These are phyloP conservation scores for Mormoops blainvillei DNA, from an alignment of 2,113 vertebrate genomes.

Conservation along the genomic window DNA sequence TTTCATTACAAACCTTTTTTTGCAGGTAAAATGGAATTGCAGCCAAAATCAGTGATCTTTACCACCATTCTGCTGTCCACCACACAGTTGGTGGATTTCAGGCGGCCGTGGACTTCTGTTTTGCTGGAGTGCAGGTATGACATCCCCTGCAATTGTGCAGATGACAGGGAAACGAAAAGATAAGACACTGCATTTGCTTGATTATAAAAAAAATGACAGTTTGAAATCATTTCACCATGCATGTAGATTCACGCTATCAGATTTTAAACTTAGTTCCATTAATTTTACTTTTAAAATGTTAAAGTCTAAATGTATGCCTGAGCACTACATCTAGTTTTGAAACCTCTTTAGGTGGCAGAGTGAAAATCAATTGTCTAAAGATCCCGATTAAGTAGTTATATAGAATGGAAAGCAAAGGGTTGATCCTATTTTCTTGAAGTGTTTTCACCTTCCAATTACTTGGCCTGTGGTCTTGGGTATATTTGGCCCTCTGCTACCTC, in stretches of 20 bases:
- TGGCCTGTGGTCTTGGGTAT: not conserved
- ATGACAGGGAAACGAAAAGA: not conserved
- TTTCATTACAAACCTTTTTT: slow-evolving; percentile 83
- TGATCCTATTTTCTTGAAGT: not conserved
- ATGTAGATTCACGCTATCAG: not conserved
- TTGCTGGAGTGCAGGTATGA: slow-evolving; percentile 97
- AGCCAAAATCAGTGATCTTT: slow-evolving; percentile 98
- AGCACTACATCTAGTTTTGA: not conserved
- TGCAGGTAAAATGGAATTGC: slow-evolving; percentile 89
- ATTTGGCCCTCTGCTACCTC: not conserved
- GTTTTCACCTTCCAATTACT: not conserved
- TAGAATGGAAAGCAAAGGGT: not conserved
- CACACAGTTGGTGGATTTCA: slow-evolving; percentile 98
- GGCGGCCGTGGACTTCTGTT: slow-evolving; percentile 90
- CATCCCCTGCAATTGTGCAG: slow-evolving; percentile 88
- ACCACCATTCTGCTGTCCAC: slow-evolving; percentile 98
- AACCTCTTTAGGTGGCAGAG: not conserved
- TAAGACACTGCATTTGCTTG: not conserved
- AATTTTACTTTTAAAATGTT: not conserved
- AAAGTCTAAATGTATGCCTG: not conserved
- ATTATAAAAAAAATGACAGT: not conserved
- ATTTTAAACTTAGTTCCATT: not conserved
- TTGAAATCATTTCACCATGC: not conserved
- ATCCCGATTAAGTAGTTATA: not conserved
- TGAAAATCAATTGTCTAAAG: not conserved